Evolutionary conservation across 2,888 invertebrate species (phyloP), one percentile per base, ranked within the genome.

Genomic region (Tineola bisselliella): DNA sequence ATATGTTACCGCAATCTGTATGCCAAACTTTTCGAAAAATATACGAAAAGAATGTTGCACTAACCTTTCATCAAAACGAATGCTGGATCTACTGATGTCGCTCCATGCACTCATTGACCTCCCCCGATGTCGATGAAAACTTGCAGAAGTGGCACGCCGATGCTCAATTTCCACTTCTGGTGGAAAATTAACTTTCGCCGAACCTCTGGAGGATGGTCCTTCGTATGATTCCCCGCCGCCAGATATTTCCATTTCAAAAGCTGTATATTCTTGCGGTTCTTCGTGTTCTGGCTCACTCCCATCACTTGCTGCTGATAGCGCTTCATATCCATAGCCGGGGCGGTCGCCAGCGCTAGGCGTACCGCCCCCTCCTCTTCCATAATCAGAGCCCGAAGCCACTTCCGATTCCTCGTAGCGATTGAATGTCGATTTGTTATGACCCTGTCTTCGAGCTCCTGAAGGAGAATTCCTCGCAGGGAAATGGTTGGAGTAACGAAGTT

Each of bases 91-190:
- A 70, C 94, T 94, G 74, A 94, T 91, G 73, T 94, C 94, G 71
- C 94, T 94, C 94, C 94, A 94, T 44, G 93, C 94, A 72, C 94
- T 94, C 93, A 94, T 93, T 65, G 94, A 94, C 43, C 91, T 88
- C 1, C 90, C 94, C 75, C 82, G 89, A 64, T 84, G 88, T 15
- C 89, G 80, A 66, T 88, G 88, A 65, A 88, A 81, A 56, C 81
- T 74, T 8, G 89, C 84, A 61, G 87, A 76, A 17, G 87, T 71
- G 48, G 83, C 79, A 1, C 83, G 81, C 11, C 88, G 79, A 17
- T 87, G 74, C 15, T 83, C 76, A 75, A 88, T 87, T 77, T 84
- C 79, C 74, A 89, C 77, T 64, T 83, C 86, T 31, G 89, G 90
- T 8, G 88, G 91, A 70, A 92, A 92, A 73, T 92, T 92, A 56